Percentiles rank a stretch among this genome's conserved stretches.
These are phyloP conservation scores for Gisinianus flammeolus DNA, from an alignment of 2,888 invertebrate genomes.

Conservation along the genomic window DNA sequence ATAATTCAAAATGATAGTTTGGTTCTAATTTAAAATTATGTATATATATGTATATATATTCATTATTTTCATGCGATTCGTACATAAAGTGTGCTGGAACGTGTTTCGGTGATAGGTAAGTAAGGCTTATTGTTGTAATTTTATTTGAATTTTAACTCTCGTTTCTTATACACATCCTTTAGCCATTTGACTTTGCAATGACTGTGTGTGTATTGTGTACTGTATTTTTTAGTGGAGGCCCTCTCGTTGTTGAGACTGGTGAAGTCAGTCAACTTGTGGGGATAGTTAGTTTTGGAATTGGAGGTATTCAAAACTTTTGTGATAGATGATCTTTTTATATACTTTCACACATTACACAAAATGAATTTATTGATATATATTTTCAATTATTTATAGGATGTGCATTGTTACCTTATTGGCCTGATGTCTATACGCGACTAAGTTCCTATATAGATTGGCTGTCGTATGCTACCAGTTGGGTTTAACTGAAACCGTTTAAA, in stretches of 20 bases:
- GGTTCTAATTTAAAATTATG: too few species aligned
- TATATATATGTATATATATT: too few species aligned
- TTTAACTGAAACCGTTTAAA: neutral
- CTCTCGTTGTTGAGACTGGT: conserved; percentile 59
- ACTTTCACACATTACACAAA: too few species aligned
- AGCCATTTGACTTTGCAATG: too few species aligned
- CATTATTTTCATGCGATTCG: too few species aligned
- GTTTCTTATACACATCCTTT: too few species aligned
- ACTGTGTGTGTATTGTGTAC: too few species aligned
- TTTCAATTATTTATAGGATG: conserved; percentile 57
- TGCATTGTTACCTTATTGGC: conserved; percentile 61
- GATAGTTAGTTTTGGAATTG: conserved; percentile 62
- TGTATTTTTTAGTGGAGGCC: conserved; percentile 60
- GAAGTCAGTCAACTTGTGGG: conserved; percentile 60
- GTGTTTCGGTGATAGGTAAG: conserved; percentile 59
- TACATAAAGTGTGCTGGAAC: conserved; percentile 62
- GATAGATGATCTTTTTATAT: too few species aligned
- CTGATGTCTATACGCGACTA: conserved; percentile 61
- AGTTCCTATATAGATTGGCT: conserved; percentile 59
- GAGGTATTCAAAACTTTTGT: conserved; percentile 55
- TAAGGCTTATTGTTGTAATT: too few species aligned
- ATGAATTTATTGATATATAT: too few species aligned
- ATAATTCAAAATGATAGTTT: too few species aligned
- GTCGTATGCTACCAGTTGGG: conserved; percentile 44
- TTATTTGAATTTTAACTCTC: too few species aligned